Evolutionary conservation across 2,888 invertebrate genomes (phyloP).

Genomic region (Bombylius discolor): DNA sequence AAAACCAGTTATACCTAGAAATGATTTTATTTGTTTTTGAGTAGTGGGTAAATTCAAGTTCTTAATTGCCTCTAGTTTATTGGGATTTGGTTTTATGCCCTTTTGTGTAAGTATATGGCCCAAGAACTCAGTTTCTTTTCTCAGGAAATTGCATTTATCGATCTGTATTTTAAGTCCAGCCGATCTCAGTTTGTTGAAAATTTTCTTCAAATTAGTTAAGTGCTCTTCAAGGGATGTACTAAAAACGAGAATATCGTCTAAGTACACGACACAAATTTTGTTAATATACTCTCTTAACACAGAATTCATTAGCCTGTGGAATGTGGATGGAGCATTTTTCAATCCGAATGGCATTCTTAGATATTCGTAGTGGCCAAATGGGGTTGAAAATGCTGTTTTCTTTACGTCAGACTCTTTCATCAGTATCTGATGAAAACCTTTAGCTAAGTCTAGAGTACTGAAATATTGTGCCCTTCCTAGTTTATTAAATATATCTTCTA

Average conservation of each 20-base stretch:
- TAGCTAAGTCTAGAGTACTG: conserved; percentile 9
- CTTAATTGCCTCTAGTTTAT: too few relatives aligned
- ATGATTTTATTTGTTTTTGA: not conserved
- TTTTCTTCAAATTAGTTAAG: conserved; percentile 5
- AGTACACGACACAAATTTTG: conserved; percentile 7
- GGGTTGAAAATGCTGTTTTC: conserved; percentile 8
- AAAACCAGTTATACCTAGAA: not conserved
- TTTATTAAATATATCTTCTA: conserved; percentile 12
- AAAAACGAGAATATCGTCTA: conserved; percentile 10
- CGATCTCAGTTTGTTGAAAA: conserved; percentile 8
- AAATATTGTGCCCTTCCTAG: conserved; percentile 12
- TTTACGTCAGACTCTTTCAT: conserved; percentile 6
- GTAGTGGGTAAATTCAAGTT: too few relatives aligned
- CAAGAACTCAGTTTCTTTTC: not conserved
- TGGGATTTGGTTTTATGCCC: too few relatives aligned
- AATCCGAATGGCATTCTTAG: conserved; percentile 1
- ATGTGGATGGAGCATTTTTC: conserved; percentile 4
- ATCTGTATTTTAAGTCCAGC: conserved; percentile 10
- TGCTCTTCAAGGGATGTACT: conserved; percentile 11
- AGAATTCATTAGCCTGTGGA: conserved; percentile 9
- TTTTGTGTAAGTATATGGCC: too few relatives aligned
- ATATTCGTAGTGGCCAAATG: conserved; percentile 2
- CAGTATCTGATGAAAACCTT: conserved; percentile 11
- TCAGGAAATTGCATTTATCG: conserved; percentile 13
- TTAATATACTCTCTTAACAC: conserved; percentile 3